Base-by-base conservation (phyloP, 2,888 invertebrate species). In the Nemurella pictetii region DNA sequence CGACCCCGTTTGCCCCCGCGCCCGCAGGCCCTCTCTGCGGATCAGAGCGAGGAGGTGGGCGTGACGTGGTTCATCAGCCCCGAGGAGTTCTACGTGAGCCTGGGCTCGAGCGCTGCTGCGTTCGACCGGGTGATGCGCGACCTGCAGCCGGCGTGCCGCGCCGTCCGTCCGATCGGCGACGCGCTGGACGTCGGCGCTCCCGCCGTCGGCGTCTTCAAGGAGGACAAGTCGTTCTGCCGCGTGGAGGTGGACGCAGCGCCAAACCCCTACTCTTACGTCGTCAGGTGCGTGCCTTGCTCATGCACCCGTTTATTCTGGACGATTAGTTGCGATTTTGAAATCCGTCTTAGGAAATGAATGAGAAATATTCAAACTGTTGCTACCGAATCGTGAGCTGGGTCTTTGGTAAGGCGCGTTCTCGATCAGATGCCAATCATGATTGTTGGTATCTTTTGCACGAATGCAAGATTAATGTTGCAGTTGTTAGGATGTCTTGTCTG, bases 51-150 rank as follows among this genome's bases (percentile, higher is more conserved):
- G n/a, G 92, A 93, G 85, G 91, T 95, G 0, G 91, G 92, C 0
- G 92, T 96, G 73, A 94, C 94, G 0, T 96, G 96, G 96, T 95
- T 95, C 88, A 93, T 94, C 84, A 94, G 94, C 86, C 96, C 96
- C 0, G 92, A 93, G 86, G 93, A 93, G 87, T 96, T 96, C 89
- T 95, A 93, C 90, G 93, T 93, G 0, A 94, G 94, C 87, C 90
- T 92, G 26, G 88, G 92, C 80, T 91, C 0, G 3, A 87, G 87
- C 29, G 87, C 91, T 87, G 89, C 90, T 0, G 92, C 93, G 87
- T 95, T 96, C 89, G 91, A 93, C 25, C 90, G 90, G 1, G 92
- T 96, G 92, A 95, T 96, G 94, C 92, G 93, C 86, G 92, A 93
- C 83, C 94, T 96, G 87, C 95, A 96, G 80, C 91, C 91, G 77